phyloP scores from a whole-genome alignment of 2,888 invertebrate species.

The Euplagia quadripunctaria region DNA sequence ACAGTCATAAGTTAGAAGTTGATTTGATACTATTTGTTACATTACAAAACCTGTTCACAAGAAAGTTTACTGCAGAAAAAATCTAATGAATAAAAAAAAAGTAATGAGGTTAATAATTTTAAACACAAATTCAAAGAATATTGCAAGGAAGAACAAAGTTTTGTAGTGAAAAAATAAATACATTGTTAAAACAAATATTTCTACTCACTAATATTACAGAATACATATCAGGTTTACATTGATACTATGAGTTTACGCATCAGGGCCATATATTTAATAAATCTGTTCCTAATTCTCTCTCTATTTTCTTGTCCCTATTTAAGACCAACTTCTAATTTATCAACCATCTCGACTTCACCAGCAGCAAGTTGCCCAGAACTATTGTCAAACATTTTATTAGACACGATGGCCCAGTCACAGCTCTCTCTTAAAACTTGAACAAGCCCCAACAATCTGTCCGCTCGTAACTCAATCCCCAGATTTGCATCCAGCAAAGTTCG shows the following conservation, averaged over 20 bases:
- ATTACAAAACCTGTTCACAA: no score
- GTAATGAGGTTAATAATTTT: no score
- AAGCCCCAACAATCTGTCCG: slow-evolving; percentile 27
- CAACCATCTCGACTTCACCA: background rate
- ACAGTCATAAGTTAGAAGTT: background rate
- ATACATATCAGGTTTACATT: background rate
- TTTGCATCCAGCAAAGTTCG: slow-evolving; percentile 65
- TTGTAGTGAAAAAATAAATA: no score
- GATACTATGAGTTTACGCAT: background rate
- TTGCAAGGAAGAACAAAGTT: no score
- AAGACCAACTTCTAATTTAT: background rate
- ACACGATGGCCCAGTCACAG: background rate
- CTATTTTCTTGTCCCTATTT: no score
- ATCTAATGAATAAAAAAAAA: background rate
- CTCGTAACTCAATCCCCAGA: slow-evolving; percentile 43
- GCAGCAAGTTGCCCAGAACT: background rate
- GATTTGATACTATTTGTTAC: no score
- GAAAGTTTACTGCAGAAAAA: background rate
- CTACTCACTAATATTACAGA: background rate
- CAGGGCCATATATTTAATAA: background rate
- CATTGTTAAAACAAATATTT: no score
- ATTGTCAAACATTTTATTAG: slow-evolving; percentile 11
- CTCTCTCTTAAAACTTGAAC: slow-evolving; percentile 28
- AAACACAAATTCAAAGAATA: no score
- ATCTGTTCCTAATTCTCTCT: background rate